These are phyloP conservation scores for Sylvilagus floridanus DNA, from an alignment of 2,797 vertebrate species.

Conservation along the genomic window DNA sequence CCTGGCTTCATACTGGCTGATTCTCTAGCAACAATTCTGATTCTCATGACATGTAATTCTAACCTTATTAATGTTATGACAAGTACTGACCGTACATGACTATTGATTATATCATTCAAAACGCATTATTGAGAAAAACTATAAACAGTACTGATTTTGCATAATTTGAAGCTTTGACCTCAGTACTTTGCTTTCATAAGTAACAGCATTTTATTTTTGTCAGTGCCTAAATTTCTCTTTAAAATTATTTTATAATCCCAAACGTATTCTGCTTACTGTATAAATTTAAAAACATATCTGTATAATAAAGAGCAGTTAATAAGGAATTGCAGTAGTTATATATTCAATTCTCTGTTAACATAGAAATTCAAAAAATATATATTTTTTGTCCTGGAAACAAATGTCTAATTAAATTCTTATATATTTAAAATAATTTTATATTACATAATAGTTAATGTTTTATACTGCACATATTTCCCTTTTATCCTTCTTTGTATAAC, in stretches of 20 bases:
- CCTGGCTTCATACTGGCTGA: too few relatives aligned
- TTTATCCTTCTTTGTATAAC: not conserved
- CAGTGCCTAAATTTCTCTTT: not conserved
- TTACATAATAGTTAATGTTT: not conserved
- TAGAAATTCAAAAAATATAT: not conserved
- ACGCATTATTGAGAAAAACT: not conserved
- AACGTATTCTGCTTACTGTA: not conserved
- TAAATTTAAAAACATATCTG: not conserved
- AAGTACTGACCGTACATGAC: not conserved
- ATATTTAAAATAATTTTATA: not conserved
- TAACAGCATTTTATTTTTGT: not conserved
- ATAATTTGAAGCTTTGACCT: not conserved
- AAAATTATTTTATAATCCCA: not conserved
- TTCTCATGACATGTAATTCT: not conserved
- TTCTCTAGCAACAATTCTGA: too few relatives aligned
- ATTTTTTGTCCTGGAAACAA: not conserved
- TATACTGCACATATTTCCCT: not conserved
- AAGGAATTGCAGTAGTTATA: not conserved
- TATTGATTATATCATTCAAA: conserved; percentile 2
- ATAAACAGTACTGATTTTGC: not conserved
- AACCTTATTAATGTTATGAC: not conserved
- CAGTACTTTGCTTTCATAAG: not conserved
- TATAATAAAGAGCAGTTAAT: not conserved
- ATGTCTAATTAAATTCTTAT: not conserved
- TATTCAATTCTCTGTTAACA: not conserved